phyloP scores from a whole-genome alignment of 2,797 vertebrate species.

The Clangula hyemalis region DNA sequence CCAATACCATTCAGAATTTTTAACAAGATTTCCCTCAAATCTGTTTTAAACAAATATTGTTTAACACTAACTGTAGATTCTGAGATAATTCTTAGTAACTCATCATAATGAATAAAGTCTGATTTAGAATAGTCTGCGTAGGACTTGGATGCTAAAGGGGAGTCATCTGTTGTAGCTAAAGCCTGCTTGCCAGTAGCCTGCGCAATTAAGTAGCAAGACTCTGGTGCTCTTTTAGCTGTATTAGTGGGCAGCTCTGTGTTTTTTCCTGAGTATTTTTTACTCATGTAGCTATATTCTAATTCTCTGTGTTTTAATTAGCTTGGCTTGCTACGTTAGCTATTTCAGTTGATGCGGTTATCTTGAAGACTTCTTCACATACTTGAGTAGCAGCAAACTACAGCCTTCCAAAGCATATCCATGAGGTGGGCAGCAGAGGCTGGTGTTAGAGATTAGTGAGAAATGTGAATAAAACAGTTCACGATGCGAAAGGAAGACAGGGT shows the following conservation, averaged over 20 bases:
- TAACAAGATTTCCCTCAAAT: conserved; percentile 69
- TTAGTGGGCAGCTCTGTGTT: conserved; percentile 38
- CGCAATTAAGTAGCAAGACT: conserved; percentile 64
- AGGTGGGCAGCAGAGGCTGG: background rate
- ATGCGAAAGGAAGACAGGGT: background rate
- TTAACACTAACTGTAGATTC: conserved; percentile 58
- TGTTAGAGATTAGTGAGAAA: background rate
- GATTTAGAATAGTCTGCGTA: conserved; percentile 23
- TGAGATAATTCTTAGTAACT: conserved; percentile 54
- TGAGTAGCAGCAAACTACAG: background rate
- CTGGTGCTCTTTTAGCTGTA: conserved; percentile 60
- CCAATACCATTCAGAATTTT: conserved; percentile 81
- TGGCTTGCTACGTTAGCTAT: conserved; percentile 12
- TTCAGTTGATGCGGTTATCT: conserved; percentile 32
- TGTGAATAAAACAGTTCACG: background rate
- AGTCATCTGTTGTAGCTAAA: conserved; percentile 71
- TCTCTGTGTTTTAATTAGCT: conserved; percentile 58
- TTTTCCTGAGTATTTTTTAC: conserved; percentile 24
- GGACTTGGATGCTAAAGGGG: conserved; percentile 55
- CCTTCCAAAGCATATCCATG: background rate
- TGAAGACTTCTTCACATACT: conserved; percentile 7
- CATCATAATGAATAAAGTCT: conserved; percentile 52
- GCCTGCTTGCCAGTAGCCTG: conserved; percentile 60
- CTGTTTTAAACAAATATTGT: conserved; percentile 66
- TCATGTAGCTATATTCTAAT: conserved; percentile 38